Percentiles rank a stretch among this genome's conserved stretches.
These are phyloP conservation scores for Macrotis lagotis DNA, from an alignment of 2,113 vertebrate genomes.

Conservation along the genomic window DNA sequence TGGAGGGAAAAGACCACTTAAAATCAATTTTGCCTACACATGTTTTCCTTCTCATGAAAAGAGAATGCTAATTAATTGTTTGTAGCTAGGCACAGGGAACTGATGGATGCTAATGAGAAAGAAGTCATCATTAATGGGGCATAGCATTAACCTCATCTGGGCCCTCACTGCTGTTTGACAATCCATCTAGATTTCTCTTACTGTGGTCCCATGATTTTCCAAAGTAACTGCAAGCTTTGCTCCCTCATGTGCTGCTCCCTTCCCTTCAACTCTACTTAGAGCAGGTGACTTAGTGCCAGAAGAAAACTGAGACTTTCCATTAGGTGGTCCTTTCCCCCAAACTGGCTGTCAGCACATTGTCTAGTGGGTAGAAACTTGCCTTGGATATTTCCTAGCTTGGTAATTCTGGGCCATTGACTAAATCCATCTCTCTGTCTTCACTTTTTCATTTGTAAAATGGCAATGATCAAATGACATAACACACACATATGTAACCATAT, in stretches of 20 bases:
- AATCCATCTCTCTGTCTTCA: not conserved
- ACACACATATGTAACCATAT: not conserved
- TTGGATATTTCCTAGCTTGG: not conserved
- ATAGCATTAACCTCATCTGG: not conserved
- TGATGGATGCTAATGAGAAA: slow-evolving; percentile 44
- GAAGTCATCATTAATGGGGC: slow-evolving; percentile 34
- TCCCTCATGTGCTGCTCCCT: not conserved
- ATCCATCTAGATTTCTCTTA: not conserved
- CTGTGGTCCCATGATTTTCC: not conserved
- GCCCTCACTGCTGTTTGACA: not conserved
- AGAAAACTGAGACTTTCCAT: not conserved
- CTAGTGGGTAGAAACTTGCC: not conserved
- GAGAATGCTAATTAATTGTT: slow-evolving; percentile 28
- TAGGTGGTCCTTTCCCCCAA: not conserved
- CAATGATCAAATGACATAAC: not conserved
- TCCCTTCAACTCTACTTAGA: not conserved
- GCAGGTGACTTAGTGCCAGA: not conserved
- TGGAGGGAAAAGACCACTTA: not conserved
- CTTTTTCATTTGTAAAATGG: not conserved
- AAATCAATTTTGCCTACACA: not conserved
- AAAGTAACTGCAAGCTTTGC: not conserved
- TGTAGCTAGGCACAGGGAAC: not conserved
- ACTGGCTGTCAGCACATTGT: not conserved
- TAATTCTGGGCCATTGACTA: not conserved
- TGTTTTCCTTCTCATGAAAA: not conserved